phyloP scores from a whole-genome alignment of 2,888 invertebrate species.

The Therioaphis trifolii region DNA sequence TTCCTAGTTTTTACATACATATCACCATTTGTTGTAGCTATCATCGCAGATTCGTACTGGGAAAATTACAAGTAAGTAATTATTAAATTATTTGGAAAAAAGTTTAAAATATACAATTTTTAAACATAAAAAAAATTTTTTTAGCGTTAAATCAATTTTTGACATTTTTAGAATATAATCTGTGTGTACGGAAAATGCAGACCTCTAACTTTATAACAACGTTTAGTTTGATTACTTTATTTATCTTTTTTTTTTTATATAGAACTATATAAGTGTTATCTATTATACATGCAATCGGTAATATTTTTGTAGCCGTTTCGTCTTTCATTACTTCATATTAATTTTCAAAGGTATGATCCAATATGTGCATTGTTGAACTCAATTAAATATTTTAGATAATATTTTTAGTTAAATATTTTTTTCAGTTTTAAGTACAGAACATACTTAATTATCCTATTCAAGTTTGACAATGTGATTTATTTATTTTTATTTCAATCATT shows the following conservation, averaged over 20 bases:
- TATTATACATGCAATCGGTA: constrained; percentile 73
- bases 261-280: constrained; percentile 90
- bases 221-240: background rate
- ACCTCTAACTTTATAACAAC: background rate
- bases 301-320: constrained; percentile 65
- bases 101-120: background rate
- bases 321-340: constrained; percentile 62
- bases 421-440: no score
- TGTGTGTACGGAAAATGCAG: background rate
- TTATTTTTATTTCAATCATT: no score
- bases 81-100: background rate
- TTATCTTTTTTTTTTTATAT: constrained; percentile 67
- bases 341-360: constrained; percentile 68
- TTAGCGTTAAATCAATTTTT: background rate
- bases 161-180: no score
- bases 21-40: constrained; percentile 89
- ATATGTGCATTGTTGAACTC: no score
- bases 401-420: no score
- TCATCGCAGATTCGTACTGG: constrained; percentile 91
- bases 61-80: constrained; percentile 82
- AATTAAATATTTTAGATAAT: no score
- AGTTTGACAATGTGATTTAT: no score
- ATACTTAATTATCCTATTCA: no score
- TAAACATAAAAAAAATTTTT: background rate
- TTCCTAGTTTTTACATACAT: constrained; percentile 92